Evolutionary conservation across 2,113 vertebrate genomes (phyloP), one percentile per base, ranked within the genome.

Genomic region (Phalacrocorax carbo): DNA sequence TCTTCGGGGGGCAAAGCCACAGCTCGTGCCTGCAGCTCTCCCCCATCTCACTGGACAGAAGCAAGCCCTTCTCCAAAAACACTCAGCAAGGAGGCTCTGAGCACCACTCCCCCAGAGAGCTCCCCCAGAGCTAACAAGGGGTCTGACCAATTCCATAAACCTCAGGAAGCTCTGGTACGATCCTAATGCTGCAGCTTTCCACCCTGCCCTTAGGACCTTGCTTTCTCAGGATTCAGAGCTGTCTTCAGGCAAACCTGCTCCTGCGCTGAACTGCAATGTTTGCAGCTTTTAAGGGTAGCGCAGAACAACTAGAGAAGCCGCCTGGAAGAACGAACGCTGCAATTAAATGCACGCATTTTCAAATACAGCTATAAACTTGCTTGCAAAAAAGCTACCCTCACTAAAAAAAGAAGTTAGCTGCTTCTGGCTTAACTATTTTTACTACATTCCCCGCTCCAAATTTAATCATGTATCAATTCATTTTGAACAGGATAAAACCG

Each of bases 391-490:
- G 57, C 92, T 57, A 13, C 69, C 32, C 58, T 52, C 68, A 16
- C 91, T 69, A 76, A 82, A 92, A 95, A 95, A 86, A 82, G 7
- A 58, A 88, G 73, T 61, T 51, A 38, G 65, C 83, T 91, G 1
- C 83, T 92, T 71, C 83, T 58, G 52, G 73, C 68, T 89, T 87
- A 19, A 65, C 81, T 73, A 54, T 92, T 95, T 96, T 84, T 61
- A 61, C 73, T 94, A 69, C 75, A 42, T 38, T 49, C 46, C 78
- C 42, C 66, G n/a, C 72, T 76, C 73, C 40, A 42, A 77, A 76
- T 82, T 61, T 72, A 85, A 93, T 89, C 81, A 54, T 5, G 20
- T 32, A 51, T 42, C 30, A 5, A 73, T 46, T 91, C 34, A 25
- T 82, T 87, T 11, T 13, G n/a, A 94, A 54, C 40, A 46, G 83